phyloP scores from a whole-genome alignment of 1,140 invertebrate species.

The Anthonomus grandis region DNA sequence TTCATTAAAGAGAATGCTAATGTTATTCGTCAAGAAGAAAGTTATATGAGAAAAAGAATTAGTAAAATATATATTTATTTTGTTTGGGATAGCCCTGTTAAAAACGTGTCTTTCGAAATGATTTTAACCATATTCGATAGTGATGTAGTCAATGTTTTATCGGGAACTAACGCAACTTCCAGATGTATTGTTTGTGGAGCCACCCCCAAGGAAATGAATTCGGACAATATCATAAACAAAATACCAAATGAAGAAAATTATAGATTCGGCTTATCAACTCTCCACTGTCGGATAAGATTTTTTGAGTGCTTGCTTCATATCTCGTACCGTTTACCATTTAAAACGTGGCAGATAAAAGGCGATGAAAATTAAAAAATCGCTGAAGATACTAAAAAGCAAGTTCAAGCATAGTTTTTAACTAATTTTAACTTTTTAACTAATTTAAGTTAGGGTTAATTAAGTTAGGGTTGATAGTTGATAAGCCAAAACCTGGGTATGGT shows the following conservation, averaged over 20 bases:
- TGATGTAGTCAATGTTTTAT: slow-evolving; percentile 8
- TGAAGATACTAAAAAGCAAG: slow-evolving; percentile 4
- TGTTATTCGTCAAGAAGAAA: slow-evolving; percentile 1
- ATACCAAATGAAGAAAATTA: neutral
- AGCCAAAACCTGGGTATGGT: no score
- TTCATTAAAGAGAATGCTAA: slow-evolving; percentile 5
- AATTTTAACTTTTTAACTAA: no score
- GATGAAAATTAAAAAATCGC: neutral
- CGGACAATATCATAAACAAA: neutral
- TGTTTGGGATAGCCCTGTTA: neutral
- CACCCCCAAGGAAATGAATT: slow-evolving; percentile 10
- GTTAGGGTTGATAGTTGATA: no score
- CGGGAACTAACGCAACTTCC: neutral
- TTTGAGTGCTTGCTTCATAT: slow-evolving; percentile 1
- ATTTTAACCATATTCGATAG: slow-evolving; percentile 5
- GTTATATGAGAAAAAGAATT: neutral
- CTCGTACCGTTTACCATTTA: slow-evolving; percentile 3
- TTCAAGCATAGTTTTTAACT: slow-evolving; percentile 2
- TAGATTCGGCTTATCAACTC: neutral
- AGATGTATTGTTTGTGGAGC: slow-evolving; percentile 8
- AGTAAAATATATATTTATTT: neutral
- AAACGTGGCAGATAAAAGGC: slow-evolving; percentile 2
- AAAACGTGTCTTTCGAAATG: neutral
- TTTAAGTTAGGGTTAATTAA: neutral
- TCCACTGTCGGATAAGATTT: neutral